Conservation (phyloP, 1,140 invertebrate genomes). For the Drosophila watanabei region DNA sequence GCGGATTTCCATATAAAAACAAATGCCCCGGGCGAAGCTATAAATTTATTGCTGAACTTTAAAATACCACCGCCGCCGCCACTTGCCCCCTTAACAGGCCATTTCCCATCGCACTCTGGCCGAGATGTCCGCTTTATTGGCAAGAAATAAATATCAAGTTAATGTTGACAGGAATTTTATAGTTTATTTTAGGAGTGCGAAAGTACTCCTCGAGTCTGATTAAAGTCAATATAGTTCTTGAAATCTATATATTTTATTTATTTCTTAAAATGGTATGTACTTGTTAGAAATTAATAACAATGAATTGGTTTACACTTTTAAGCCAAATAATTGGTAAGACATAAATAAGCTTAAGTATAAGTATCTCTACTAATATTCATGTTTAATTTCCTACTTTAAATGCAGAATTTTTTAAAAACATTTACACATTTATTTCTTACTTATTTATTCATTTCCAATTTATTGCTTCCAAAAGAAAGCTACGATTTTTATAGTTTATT, state of each 20-base stretch:
- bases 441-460: neutral
- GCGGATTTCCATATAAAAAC: slow-evolving; percentile 55
- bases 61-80: slow-evolving; percentile 70
- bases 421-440: neutral
- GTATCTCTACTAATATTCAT: neutral
- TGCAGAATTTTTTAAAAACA: neutral
- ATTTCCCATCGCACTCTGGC: slow-evolving; percentile 13
- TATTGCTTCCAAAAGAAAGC: neutral
- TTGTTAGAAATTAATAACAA: neutral
- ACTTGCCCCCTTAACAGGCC: slow-evolving; percentile 35
- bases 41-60: slow-evolving; percentile 83
- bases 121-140: slow-evolving; percentile 3
- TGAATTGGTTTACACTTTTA: neutral
- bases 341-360: neutral
- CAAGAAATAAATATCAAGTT: neutral
- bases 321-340: neutral
- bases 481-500: neutral
- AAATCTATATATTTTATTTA: neutral
- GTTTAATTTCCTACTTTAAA: neutral
- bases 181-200: neutral
- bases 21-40: slow-evolving; percentile 63
- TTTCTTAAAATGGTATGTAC: neutral
- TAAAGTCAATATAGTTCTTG: neutral
- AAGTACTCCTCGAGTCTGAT: neutral
- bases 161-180: no score